Evolutionary conservation across 2,797 vertebrate species (phyloP), one percentile per base, ranked within the genome.

Genomic region (Esox lucius): DNA sequence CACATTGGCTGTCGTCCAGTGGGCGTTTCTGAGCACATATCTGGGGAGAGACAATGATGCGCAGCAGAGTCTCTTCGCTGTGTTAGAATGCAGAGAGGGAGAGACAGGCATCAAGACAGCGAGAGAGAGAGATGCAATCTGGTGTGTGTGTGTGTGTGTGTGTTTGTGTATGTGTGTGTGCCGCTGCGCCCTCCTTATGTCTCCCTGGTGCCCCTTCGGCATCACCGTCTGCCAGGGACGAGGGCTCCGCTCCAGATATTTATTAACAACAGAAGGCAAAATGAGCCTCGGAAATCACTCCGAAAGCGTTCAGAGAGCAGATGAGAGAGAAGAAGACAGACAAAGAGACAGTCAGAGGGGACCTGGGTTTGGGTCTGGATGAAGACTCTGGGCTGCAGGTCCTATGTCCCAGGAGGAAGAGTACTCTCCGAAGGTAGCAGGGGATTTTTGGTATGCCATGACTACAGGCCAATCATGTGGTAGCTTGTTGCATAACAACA

Each of bases 191-290:
- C n/a, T 49, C 68, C 8, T 8, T n/a, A 49, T 59, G 7, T 59
- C n/a, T 70, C 68, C 80, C 79, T 53, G 1, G 71, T 84, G 83
- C 85, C 88, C n/a, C 80, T 0, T 24, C 80, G 87, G 81, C 84
- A 86, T 86, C 53, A 74, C 79, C 81, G 71, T 78, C 75, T 84
- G 86, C 86, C 77, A 87, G 86, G 85, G 89, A 88, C 88, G 81
- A 78, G 73, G 67, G 78, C 76, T 81, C 76, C 0, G 53, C 80
- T 91, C 86, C 88, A 92, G 81, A 26, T 84, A 87, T 92, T 93
- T 92, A 93, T 94, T 91, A 91, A 90, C 86, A 92, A 90, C 90
- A 93, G 91, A 90, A 82, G 82, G 73, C 81, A 84, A 87, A 75
- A 88, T 76, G 78, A 64, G 74, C 66, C 82, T 81, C 84, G 87